Evolutionary conservation across 2,888 invertebrate species (phyloP), one percentile per base, ranked within the genome.

Genomic region (Ceramica pisi): DNA sequence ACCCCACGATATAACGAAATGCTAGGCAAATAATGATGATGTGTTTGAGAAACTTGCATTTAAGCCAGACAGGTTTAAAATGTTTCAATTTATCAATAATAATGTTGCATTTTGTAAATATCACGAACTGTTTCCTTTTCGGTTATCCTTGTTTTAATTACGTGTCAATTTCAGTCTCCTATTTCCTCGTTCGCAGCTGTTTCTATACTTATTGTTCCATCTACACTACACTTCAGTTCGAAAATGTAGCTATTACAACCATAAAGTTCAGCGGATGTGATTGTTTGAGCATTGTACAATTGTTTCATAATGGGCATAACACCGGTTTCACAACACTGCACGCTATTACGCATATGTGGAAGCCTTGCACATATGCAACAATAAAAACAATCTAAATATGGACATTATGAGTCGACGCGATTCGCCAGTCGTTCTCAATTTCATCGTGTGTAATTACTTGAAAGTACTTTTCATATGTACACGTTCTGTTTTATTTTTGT

Each of bases 361-460:
- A 71, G 19, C 41, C 23, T 53, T 77, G 64, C 64, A 63, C 14
- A 64, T 62, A 51, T 65, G 73, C 55, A 73, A 75, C 76, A 77
- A 71, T 76, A 80, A 82, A 82, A 71, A 83, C 68, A 70, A 68
- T 68, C 71, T 72, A 70, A 72, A 83, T 70, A 74, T 74, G 66
- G 74, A 67, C 53, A 70, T 78, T 69, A 78, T 67, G 57, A 48
- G 19, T 46, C 48, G 31, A 67, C 26, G 44, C 23, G 26, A 50
- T 55, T 41, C 35, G 62, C 10, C 35, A 19, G 26, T 31, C 53
- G 48, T 59, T 56, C 57, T 55, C 56, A 62, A 73, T 73, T 81
- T 73, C 46, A 80, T 26, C 46, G 44, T 62, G 41, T 51, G 12
- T 69, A 80, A 75, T 75, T 68, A 78, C 67, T 61, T 56, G 21